A percentile compares a stretch with the other conserved stretches of the same genome.
These are phyloP conservation scores for Anneissia japonica DNA, from an alignment of 35 echinoderm and acorn worm genomes.

Conservation along the genomic window DNA sequence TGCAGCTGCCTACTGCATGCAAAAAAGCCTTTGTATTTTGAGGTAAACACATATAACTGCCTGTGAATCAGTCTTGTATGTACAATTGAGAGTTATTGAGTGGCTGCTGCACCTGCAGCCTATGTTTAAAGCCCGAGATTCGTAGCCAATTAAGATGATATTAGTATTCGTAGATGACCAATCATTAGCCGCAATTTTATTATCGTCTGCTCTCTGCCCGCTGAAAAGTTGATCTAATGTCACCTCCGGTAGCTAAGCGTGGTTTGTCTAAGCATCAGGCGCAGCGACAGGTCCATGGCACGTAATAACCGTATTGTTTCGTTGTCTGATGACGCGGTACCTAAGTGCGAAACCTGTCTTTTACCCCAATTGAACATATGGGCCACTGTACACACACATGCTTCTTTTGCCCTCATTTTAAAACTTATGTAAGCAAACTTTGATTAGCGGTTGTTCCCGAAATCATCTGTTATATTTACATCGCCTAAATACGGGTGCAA, in stretches of 20 bases:
- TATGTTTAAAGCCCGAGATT: not conserved
- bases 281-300: not conserved
- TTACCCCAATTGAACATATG: not conserved
- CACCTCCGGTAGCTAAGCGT: not conserved
- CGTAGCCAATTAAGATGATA: slow-evolving; percentile 19
- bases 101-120: not conserved
- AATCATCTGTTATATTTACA: not conserved
- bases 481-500: not conserved
- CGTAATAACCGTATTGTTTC: not conserved
- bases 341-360: not conserved
- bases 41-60: slow-evolving; percentile 28
- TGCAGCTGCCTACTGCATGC: slow-evolving; percentile 16
- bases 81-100: slow-evolving; percentile 19
- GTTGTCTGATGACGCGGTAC: not conserved
- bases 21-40: slow-evolving; percentile 22
- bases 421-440: not conserved
- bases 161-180: slow-evolving; percentile 13
- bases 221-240: not conserved
- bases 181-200: slow-evolving; percentile 17
- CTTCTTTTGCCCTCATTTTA: not conserved
- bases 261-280: not conserved
- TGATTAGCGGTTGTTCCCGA: not conserved
- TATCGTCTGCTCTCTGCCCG: not conserved
- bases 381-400: not conserved
- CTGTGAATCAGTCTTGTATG: slow-evolving; percentile 24